phyloP scores from a whole-genome alignment of 2,113 vertebrate species.

The Xiphorhynchus elegans region DNA sequence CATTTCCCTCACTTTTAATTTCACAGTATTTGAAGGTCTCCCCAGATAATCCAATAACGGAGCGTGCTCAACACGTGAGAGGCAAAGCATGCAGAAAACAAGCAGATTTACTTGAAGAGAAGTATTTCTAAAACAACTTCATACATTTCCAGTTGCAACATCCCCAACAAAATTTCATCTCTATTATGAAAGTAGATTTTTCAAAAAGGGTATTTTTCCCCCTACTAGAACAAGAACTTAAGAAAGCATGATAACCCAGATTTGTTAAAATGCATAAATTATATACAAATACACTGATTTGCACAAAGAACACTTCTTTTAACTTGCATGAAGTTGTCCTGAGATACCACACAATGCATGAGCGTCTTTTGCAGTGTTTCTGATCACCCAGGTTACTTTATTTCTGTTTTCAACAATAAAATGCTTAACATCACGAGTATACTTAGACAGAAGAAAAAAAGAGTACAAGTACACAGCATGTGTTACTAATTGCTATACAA shows the following conservation, averaged over 20 bases:
- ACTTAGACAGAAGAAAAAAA: not conserved
- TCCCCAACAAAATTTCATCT: not conserved
- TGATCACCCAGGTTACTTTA: not conserved
- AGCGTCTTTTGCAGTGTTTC: not conserved
- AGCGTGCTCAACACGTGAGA: not conserved
- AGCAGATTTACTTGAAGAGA: not conserved
- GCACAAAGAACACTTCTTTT: not conserved
- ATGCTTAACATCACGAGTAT: accelerated
- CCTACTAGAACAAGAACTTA: not conserved
- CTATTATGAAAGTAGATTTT: not conserved
- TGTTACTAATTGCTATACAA: not conserved
- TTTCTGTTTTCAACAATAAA: not conserved
- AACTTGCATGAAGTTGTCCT: not conserved
- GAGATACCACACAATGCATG: not conserved
- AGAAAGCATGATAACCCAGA: not conserved
- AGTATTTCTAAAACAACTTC: not conserved
- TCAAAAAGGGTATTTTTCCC: not conserved
- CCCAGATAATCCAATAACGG: not conserved
- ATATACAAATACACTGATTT: not conserved
- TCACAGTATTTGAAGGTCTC: not conserved
- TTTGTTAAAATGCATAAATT: not conserved
- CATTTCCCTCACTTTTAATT: not conserved
- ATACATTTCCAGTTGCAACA: not conserved
- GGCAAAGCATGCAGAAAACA: not conserved
- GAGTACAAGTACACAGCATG: not conserved